Evolutionary conservation across 2,113 vertebrate species (phyloP).

Genomic region (Buteo buteo): DNA sequence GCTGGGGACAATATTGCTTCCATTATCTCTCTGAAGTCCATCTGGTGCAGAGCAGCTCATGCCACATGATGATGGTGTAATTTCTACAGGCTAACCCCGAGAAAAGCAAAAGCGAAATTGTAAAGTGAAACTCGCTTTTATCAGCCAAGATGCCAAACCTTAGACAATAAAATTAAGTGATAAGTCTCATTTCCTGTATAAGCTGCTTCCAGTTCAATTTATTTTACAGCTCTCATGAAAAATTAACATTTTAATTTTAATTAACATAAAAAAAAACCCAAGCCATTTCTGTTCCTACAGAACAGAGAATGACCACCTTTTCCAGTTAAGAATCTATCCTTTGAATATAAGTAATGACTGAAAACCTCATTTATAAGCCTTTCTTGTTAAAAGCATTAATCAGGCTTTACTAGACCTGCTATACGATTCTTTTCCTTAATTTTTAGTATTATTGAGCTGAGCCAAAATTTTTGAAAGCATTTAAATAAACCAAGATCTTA

Average conservation of each 20-base stretch:
- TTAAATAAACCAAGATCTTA: not conserved
- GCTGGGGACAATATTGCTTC: not conserved
- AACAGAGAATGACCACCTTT: not conserved
- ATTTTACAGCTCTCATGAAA: constrained; percentile 18
- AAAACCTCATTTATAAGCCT: not conserved
- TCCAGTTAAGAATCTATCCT: not conserved
- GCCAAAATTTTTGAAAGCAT: not conserved
- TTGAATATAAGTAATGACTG: not conserved
- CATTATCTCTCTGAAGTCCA: constrained; percentile 7
- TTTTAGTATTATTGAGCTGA: not conserved
- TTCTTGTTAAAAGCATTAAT: not conserved
- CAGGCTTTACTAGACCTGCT: not conserved
- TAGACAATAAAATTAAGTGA: constrained; percentile 15
- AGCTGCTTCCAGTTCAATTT: not conserved
- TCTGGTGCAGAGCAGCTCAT: not conserved
- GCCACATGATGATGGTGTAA: not conserved
- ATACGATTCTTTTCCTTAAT: not conserved
- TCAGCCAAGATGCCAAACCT: not conserved
- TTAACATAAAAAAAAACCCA: not conserved
- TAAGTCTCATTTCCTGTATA: not conserved
- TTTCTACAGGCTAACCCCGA: not conserved
- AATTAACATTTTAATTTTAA: constrained; percentile 35
- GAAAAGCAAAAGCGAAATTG: not conserved
- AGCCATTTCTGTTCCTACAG: not conserved
- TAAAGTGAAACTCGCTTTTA: not conserved